phyloP scores from a whole-genome alignment of 2,888 invertebrate genomes.

The Cinara cedri region DNA sequence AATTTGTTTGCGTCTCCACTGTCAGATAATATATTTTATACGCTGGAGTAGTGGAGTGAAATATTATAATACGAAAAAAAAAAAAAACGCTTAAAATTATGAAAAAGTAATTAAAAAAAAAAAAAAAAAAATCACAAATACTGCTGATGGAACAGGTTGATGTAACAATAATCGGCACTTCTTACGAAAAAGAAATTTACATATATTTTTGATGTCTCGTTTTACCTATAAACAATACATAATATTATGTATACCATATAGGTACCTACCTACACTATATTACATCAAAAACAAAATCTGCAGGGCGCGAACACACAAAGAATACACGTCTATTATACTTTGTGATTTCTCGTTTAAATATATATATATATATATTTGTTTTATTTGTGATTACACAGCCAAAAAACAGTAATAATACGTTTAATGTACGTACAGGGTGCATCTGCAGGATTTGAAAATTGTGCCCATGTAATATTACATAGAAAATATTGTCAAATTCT shows the following conservation, averaged over 20 bases:
- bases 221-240: background rate
- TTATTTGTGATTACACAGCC: background rate
- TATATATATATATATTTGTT: background rate
- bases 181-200: background rate
- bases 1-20: too few species aligned
- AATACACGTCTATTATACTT: slow-evolving; percentile 1
- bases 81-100: background rate
- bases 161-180: background rate
- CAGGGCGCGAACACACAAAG: background rate
- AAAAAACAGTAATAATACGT: background rate
- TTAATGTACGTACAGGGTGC: too few species aligned
- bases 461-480: too few species aligned
- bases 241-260: background rate
- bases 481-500: too few species aligned
- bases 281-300: background rate
- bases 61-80: background rate
- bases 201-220: slow-evolving; percentile 26
- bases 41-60: background rate
- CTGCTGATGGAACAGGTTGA: background rate
- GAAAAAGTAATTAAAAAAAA: background rate
- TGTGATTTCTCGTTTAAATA: background rate
- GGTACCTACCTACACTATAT: background rate
- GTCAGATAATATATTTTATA: background rate
- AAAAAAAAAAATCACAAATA: background rate
- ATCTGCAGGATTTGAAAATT: too few species aligned